A percentile compares a stretch with the other conserved stretches of the same genome.
Evolutionary conservation across 2,888 invertebrate species (phyloP).

Genomic region (Pogonocherus hispidulus): DNA sequence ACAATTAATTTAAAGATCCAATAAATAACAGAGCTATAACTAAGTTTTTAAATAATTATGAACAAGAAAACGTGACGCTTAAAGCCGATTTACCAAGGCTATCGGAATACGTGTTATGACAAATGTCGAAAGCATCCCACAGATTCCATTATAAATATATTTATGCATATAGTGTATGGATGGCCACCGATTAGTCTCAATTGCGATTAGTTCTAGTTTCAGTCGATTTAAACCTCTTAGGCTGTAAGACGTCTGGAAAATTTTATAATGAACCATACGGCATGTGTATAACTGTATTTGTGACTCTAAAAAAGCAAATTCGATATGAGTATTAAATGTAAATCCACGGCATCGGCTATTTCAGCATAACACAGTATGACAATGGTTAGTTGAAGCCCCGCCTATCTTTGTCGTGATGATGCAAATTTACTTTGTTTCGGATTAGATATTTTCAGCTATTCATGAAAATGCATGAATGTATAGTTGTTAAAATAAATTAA

Average conservation of each 20-base stretch:
- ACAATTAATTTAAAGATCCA: slow-evolving; percentile 3
- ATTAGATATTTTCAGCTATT: too few species aligned
- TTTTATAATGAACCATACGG: not conserved
- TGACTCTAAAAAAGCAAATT: not conserved
- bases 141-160: not conserved
- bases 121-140: not conserved
- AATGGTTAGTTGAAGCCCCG: not conserved
- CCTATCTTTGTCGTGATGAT: not conserved
- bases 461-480: too few species aligned
- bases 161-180: too few species aligned
- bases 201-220: slow-evolving; percentile 1
- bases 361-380: not conserved
- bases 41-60: not conserved
- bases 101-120: not conserved
- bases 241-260: not conserved
- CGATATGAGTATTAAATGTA: not conserved
- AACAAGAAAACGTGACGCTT: not conserved
- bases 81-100: not conserved
- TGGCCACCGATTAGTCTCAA: not conserved
- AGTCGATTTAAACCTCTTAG: not conserved
- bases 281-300: not conserved
- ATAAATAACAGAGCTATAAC: not conserved
- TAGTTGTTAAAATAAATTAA: too few species aligned
- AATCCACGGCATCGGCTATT: not conserved
- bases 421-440: too few species aligned